Base-by-base conservation (phyloP, 2,113 vertebrate genomes). In the Oreochromis tanganicae region DNA sequence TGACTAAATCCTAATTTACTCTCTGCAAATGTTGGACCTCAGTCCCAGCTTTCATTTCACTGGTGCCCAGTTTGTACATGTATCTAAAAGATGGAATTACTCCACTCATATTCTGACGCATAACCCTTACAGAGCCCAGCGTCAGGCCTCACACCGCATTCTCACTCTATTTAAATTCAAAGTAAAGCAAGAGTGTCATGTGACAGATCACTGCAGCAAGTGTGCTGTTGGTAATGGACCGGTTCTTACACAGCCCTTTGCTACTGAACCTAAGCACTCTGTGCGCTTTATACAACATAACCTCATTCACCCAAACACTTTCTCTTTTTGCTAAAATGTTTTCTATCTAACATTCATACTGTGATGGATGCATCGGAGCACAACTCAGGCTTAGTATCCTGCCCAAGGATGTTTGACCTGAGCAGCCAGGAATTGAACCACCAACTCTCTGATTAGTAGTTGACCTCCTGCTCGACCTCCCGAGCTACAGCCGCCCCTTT, bases 81-180 rank as follows among this genome's bases (percentile, higher is more conserved):
- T 2, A 71, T 43, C 66, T 6, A 6, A 2, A 43, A 43, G 38
- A 1, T 24, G 12, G 12, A 24, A 21, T 27, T 27, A 16, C 38
- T 71, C 9, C 32, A 36, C 32, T 63, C 32, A 7, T 61, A 61
- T 63, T 10, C 5, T 63, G 32, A 36, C 32, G 7, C 61, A 4
- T 3, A 12, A 1, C 32, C 32, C 0, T 63, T 0, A 12, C 59
- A 63, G 9, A 36, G 61, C 61, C 61, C 61, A n/a, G 38, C 3
- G n/a, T 73, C 38, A 27, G 21, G 66, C 38, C 66, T 73, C 19
- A 21, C 7, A 43, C 63, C n/a, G 0, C 6, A 7, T 2, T 8
- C 36, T 21, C 36, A 14, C 36, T 68, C 48, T 17, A 4, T 6
- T 50, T 50, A 4, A 14, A 17, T 17, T 50, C 14, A 50, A 50